Percentiles rank a stretch among this genome's conserved stretches.
Conservation (phyloP, 2,113 vertebrate species). For the Heterotis niloticus region DNA sequence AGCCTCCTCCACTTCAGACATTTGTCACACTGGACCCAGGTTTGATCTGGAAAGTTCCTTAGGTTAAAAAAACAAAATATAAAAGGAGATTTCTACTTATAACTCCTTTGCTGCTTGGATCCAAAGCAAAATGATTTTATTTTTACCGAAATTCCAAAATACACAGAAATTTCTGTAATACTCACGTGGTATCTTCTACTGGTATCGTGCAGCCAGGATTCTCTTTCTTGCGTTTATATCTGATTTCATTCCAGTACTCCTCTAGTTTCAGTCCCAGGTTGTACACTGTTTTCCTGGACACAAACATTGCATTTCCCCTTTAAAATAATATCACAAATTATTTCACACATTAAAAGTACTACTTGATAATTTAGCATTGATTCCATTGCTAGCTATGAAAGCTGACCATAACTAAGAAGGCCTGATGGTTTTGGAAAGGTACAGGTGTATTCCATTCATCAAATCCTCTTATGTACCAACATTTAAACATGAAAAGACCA, state of each 20-base stretch:
- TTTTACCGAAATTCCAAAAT: too few relatives aligned
- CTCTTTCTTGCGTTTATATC: slow-evolving; percentile 57
- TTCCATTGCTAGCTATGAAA: neutral
- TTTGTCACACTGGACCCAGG: slow-evolving; percentile 72
- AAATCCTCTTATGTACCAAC: neutral
- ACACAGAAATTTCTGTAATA: neutral
- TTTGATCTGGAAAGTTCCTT: slow-evolving; percentile 42
- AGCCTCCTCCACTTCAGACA: slow-evolving; percentile 76
- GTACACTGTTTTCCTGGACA: slow-evolving; percentile 3
- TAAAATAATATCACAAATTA: too few relatives aligned
- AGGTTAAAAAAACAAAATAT: neutral
- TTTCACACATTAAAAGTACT: too few relatives aligned
- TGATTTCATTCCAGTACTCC: slow-evolving; percentile 71
- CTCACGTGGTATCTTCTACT: slow-evolving; percentile 9
- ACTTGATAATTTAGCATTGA: neutral
- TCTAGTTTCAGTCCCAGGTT: slow-evolving; percentile 72
- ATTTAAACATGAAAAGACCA: neutral
- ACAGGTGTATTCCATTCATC: too few relatives aligned
- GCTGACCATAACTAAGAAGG: neutral
- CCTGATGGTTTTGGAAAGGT: neutral
- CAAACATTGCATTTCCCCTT: neutral
- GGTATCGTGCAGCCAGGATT: slow-evolving; percentile 41
- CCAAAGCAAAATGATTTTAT: too few relatives aligned
- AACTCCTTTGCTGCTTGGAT: slow-evolving; percentile 33
- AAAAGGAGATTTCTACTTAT: neutral